A percentile compares a stretch with the other conserved stretches of the same genome.
These are phyloP conservation scores for Apis dorsata DNA, from an alignment of 1,140 invertebrate genomes.

Conservation along the genomic window DNA sequence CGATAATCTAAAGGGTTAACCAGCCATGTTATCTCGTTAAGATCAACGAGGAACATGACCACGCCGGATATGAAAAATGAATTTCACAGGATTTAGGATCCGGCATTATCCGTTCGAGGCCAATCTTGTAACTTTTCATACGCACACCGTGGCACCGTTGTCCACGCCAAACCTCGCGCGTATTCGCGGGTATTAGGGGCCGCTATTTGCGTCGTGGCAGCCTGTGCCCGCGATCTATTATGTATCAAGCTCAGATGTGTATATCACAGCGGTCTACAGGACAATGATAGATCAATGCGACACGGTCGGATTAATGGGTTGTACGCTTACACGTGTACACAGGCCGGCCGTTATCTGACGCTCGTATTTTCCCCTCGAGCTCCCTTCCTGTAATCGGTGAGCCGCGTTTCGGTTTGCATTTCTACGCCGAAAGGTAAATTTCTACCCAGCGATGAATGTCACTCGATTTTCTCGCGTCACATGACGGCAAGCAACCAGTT, in stretches of 20 bases:
- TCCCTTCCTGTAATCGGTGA: conserved; percentile 67
- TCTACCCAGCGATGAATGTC: neutral
- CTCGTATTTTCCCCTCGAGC: conserved; percentile 69
- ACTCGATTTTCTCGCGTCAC: neutral
- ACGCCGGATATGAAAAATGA: neutral
- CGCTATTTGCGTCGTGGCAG: conserved; percentile 56
- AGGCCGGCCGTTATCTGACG: conserved; percentile 65
- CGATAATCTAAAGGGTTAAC: too few species aligned
- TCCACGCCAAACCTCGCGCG: neutral
- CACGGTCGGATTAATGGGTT: conserved; percentile 74
- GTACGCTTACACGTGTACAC: conserved; percentile 65
- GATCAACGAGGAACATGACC: neutral
- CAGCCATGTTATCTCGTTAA: neutral
- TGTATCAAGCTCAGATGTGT: conserved; percentile 71
- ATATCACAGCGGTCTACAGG: conserved; percentile 68
- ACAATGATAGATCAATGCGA: conserved; percentile 76
- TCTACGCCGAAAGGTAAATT: conserved; percentile 28
- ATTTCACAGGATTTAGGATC: neutral
- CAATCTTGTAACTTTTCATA: conserved; percentile 1
- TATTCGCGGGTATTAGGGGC: conserved; percentile 13
- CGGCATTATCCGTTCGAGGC: neutral
- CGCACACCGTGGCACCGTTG: neutral
- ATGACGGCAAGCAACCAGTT: neutral
- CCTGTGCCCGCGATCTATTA: conserved; percentile 65
- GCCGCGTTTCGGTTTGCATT: conserved; percentile 17